Evolutionary conservation across 1,140 invertebrate species (phyloP).

Genomic region (Bombus terrestris): DNA sequence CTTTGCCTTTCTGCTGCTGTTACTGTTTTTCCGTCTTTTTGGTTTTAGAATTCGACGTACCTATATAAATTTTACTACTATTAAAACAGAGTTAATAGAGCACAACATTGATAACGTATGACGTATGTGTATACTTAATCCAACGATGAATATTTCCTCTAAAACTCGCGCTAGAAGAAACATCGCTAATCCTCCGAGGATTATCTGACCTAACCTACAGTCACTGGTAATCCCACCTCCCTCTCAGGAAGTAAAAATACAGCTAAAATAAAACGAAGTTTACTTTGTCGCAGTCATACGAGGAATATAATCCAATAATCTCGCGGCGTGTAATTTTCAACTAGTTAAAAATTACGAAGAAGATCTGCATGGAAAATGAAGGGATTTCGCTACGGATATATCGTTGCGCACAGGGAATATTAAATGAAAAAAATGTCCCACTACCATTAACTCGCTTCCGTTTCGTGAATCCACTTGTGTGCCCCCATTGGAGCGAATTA

Average conservation of each 20-base stretch:
- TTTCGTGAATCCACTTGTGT: slow-evolving; percentile 34
- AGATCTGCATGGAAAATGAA: not conserved
- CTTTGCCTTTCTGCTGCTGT: too few relatives aligned
- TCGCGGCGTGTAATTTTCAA: not conserved
- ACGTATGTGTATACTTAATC: too few relatives aligned
- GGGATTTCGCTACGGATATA: slow-evolving; percentile 1
- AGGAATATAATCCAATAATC: not conserved
- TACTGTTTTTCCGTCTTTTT: too few relatives aligned
- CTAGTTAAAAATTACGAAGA: not conserved
- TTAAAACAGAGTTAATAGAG: too few relatives aligned
- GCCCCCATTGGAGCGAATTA: not conserved
- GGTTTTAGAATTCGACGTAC: too few relatives aligned
- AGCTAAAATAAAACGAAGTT: not conserved
- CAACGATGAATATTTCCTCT: too few relatives aligned
- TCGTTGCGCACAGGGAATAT: slow-evolving; percentile 32
- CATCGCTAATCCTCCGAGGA: too few relatives aligned
- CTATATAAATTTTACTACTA: too few relatives aligned
- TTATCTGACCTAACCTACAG: too few relatives aligned
- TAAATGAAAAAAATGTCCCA: slow-evolving; percentile 32
- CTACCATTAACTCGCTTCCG: slow-evolving; percentile 37
- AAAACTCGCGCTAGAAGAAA: too few relatives aligned
- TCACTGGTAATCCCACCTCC: not conserved
- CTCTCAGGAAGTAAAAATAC: not conserved
- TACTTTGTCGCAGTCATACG: not conserved
- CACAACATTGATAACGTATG: too few relatives aligned